Percentiles rank a stretch among this genome's conserved stretches.
Evolutionary conservation across 2,888 invertebrate genomes (phyloP).

Genomic region (Scaptomyza cyrtandrae): DNA sequence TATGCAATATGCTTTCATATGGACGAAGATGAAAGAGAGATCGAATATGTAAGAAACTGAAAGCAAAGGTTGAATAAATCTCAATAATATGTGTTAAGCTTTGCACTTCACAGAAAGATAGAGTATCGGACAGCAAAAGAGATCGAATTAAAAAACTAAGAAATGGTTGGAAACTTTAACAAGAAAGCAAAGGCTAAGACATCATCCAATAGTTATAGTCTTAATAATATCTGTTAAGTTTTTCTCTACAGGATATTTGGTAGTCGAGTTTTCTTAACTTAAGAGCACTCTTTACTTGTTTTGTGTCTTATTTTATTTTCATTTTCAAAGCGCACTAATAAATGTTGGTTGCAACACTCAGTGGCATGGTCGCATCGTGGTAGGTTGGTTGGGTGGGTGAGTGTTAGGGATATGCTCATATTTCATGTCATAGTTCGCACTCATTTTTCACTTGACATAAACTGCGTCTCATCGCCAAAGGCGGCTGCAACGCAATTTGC

Average conservation of each 20-base stretch:
- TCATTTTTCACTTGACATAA: slow-evolving; percentile 76
- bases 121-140: too few species aligned
- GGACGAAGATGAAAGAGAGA: not conserved
- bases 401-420: slow-evolving; percentile 48
- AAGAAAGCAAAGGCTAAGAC: too few species aligned
- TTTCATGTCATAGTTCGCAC: slow-evolving; percentile 80
- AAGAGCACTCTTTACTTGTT: not conserved
- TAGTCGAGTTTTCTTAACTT: not conserved
- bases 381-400: not conserved
- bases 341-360: slow-evolving; percentile 7
- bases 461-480: slow-evolving; percentile 72
- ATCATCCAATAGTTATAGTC: too few species aligned
- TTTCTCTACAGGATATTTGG: not conserved
- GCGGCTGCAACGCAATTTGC: slow-evolving; percentile 78
- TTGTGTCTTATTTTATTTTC: slow-evolving; percentile 25
- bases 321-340: slow-evolving; percentile 45
- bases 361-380: not conserved
- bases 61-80: too few species aligned
- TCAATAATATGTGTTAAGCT: too few species aligned
- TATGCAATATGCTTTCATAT: slow-evolving; percentile 2
- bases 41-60: too few species aligned
- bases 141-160: too few species aligned
- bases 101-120: too few species aligned
- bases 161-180: too few species aligned
- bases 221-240: too few species aligned